phyloP scores from a whole-genome alignment of 92 coral and sea anemone species.

The Umimayanthus chanpuru region DNA sequence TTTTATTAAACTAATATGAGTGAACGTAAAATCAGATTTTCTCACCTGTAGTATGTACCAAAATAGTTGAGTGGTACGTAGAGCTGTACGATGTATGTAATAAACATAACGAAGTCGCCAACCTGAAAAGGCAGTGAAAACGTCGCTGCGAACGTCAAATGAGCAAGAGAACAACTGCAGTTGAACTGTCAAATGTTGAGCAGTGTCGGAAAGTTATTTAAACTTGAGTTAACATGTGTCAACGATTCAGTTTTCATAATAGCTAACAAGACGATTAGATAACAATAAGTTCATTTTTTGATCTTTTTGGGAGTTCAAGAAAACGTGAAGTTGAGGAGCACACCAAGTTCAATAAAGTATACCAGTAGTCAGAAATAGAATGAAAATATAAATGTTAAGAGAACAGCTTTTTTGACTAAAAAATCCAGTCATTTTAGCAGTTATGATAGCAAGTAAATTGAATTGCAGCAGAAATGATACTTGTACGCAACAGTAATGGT shows the following conservation, averaged over 20 bases:
- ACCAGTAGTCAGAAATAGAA: too few species aligned
- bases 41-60: conserved; percentile 98
- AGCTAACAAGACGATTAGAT: too few species aligned
- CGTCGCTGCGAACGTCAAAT: not conserved
- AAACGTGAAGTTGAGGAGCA: not conserved
- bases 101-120: conserved; percentile 92
- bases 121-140: conserved; percentile 59
- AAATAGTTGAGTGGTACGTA: conserved; percentile 90
- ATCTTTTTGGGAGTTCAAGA: not conserved
- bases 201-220: too few species aligned
- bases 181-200: not conserved
- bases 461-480: too few species aligned
- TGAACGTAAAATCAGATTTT: not conserved
- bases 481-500: too few species aligned
- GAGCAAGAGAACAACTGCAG: not conserved
- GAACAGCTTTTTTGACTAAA: too few species aligned
- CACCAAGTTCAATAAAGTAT: too few species aligned
- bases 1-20: not conserved
- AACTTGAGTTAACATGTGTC: not conserved
- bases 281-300: too few species aligned
- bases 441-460: too few species aligned
- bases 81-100: conserved; percentile 87
- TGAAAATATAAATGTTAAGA: too few species aligned
- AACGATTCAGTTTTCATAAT: not conserved
- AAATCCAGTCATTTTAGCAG: too few species aligned